Base-by-base conservation (phyloP, 2,113 vertebrate species). In the Larimichthys crocea region DNA sequence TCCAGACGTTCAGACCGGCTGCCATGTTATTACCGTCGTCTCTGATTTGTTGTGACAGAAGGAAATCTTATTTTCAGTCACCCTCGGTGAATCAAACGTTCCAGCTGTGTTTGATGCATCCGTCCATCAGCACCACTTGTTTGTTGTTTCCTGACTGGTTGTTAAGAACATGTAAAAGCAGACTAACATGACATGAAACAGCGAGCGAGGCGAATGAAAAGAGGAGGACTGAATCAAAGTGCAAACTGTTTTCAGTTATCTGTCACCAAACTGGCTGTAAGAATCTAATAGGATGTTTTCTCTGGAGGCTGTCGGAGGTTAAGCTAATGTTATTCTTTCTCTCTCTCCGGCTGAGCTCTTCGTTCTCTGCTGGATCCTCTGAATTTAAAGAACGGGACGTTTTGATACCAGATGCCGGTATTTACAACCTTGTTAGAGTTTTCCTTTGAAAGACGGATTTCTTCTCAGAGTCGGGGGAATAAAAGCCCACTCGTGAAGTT, bases 361-460 rank as follows among this genome's bases (percentile, higher is more conserved):
- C 12, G 26, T 46, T 76, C 71, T 79, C 71, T 69, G 68, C 24
- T 4, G 70, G 69, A 73, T 15, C 29, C 40, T 74, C 49, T 11
- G 29, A 44, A 64, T 74, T 55, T 59, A 74, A 60, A 42, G 26
- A 79, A 50, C 7, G 0, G 7, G 11, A 7, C 63, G 17, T 78
- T 85, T 71, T 76, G 55, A 44, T 48, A 49, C 79, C 91, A 93
- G 88, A 89, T 89, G 90, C 72, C n/a, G 61, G 22, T 49, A 57
- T 90, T 91, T 86, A 90, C 76, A 80, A 50, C 73, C 84, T 91
- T 76, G 76, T 91, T 78, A 86, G 53, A 31, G 49, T 72, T 84
- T 40, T 56, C 55, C 42, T 76, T 82, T 80, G 75, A 88, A 85
- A 65, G 61, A 8, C 0, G 8, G 49, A 74, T 76, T 68, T 86